Conservation (phyloP, 2,113 vertebrate genomes). For the Meleagris gallopavo region DNA sequence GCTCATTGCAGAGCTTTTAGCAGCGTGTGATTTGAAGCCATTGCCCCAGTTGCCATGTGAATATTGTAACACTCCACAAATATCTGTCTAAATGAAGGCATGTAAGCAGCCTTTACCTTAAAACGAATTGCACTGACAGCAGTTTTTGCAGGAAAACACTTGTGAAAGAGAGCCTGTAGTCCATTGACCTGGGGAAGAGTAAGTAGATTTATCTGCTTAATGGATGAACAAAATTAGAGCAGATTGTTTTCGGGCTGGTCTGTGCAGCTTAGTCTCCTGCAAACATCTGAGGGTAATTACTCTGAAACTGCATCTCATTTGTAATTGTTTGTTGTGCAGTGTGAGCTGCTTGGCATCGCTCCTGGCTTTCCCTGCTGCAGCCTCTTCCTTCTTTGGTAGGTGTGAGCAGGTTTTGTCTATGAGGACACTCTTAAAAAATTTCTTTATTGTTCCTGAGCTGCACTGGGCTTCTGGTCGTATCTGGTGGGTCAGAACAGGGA, state of each 20-base stretch:
- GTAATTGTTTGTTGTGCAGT: neutral
- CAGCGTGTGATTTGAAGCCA: neutral
- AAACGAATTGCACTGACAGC: neutral
- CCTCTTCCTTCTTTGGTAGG: neutral
- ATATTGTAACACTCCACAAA: neutral
- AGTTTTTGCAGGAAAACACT: slow-evolving; percentile 30
- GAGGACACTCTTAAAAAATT: neutral
- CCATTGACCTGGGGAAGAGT: slow-evolving; percentile 76
- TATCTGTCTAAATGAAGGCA: neutral
- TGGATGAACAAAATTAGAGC: slow-evolving; percentile 88
- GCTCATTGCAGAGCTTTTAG: neutral
- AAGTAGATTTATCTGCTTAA: slow-evolving; percentile 86
- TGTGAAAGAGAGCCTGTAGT: slow-evolving; percentile 73
- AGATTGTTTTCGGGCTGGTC: slow-evolving; percentile 71
- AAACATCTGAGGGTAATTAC: slow-evolving; percentile 28
- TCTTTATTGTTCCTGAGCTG: neutral
- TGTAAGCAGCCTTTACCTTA: neutral
- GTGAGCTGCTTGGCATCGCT: neutral
- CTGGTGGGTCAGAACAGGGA: accelerated
- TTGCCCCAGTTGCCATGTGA: accelerated
- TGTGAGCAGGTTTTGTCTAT: neutral
- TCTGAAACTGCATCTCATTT: neutral
- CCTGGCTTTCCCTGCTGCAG: neutral
- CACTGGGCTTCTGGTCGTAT: neutral
- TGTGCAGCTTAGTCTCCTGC: slow-evolving; percentile 48